Percentiles rank a stretch among this genome's conserved stretches.
Conservation (phyloP, 2,113 vertebrate genomes). For the Myotis lucifugus region DNA sequence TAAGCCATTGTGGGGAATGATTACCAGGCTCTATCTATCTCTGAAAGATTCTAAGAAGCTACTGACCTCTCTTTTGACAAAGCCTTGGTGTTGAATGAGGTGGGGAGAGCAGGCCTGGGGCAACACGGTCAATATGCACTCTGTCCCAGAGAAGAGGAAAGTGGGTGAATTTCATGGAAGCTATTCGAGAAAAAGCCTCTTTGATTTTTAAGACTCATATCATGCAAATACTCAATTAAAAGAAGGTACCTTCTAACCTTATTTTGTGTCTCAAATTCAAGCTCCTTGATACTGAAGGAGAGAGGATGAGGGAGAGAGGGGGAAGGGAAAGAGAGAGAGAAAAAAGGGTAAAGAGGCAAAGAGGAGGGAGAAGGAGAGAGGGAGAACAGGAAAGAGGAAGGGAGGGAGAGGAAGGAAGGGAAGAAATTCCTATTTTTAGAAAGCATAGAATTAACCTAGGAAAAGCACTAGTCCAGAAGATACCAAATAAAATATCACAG, state of each 20-base stretch:
- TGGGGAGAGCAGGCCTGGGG: slow-evolving; percentile 26
- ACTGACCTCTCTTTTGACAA: slow-evolving; percentile 66
- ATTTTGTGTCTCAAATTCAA: slow-evolving; percentile 17
- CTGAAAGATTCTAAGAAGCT: slow-evolving; percentile 44
- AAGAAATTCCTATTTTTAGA: not conserved
- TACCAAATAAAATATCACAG: not conserved
- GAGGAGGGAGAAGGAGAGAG: not conserved
- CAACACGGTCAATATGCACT: not conserved
- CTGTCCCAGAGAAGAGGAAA: not conserved
- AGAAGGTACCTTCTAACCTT: not conserved
- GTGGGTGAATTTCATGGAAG: not conserved
- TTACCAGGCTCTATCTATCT: slow-evolving; percentile 66
- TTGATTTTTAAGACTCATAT: not conserved
- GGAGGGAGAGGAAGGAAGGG: not conserved
- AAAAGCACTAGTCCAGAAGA: not conserved
- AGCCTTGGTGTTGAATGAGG: slow-evolving; percentile 65
- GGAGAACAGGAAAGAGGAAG: not conserved
- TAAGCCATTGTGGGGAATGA: slow-evolving; percentile 71
- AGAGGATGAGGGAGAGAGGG: not conserved
- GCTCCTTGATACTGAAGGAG: not conserved
- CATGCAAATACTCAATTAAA: slow-evolving; percentile 9
- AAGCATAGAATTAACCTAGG: not conserved
- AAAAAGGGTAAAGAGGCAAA: not conserved
- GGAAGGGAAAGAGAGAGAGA: too few relatives aligned
- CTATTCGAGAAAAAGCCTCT: slow-evolving; percentile 18